These are phyloP conservation scores for Tetranychus truncatus DNA, from an alignment of 2,888 invertebrate genomes.

Conservation along the genomic window DNA sequence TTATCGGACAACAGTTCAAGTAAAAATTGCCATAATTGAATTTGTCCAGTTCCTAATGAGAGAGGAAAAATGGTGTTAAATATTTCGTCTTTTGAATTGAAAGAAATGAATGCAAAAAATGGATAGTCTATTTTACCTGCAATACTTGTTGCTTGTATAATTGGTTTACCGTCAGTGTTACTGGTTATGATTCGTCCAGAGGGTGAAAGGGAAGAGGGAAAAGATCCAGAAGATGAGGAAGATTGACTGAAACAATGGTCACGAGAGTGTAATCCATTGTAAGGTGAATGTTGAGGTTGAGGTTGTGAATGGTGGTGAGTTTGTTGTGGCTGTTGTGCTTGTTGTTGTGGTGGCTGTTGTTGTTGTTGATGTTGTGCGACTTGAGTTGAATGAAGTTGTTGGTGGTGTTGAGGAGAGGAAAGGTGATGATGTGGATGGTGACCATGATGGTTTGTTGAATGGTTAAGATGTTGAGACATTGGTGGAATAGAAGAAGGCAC, in stretches of 20 bases:
- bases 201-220: background rate
- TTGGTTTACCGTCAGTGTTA: conserved; percentile 38
- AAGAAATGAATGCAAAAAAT: background rate
- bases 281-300: conserved; percentile 16
- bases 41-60: conserved; percentile 54
- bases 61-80: background rate
- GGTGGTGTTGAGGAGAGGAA: background rate
- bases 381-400: conserved; percentile 12
- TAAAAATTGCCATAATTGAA: conserved; percentile 94
- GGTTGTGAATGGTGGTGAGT: conserved; percentile 22
- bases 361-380: background rate
- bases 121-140: conserved; percentile 35
- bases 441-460: conserved; percentile 20
- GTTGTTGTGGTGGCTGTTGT: conserved; percentile 13
- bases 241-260: background rate
- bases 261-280: background rate
- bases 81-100: background rate
- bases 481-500: conserved; percentile 45
- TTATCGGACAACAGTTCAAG: conserved; percentile 86
- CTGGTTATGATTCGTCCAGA: background rate
- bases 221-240: background rate
- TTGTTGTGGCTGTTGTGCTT: conserved; percentile 12
- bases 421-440: conserved; percentile 20
- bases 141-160: conserved; percentile 44
- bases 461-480: conserved; percentile 21